Percentiles rank a stretch among this genome's conserved stretches.
phyloP scores from a whole-genome alignment of 2,888 invertebrate species.

The Mimachlamys varia region DNA sequence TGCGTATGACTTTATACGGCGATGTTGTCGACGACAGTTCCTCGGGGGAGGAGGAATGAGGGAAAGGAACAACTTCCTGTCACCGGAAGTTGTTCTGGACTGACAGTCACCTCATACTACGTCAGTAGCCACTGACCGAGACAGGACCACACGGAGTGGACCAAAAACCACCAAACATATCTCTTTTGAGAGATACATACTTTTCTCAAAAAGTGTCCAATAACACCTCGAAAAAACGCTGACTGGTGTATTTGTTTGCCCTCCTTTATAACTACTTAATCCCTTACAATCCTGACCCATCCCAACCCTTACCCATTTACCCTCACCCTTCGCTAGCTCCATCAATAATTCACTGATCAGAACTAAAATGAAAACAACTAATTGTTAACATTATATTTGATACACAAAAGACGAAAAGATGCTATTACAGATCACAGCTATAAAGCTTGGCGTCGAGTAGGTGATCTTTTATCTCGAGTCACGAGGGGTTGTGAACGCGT shows the following conservation, averaged over 20 bases:
- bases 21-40: slow-evolving; percentile 41
- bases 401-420: no score
- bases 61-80: background rate
- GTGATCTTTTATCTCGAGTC: no score
- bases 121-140: background rate
- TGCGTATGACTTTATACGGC: slow-evolving; percentile 53
- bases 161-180: background rate
- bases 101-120: background rate
- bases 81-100: background rate
- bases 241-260: background rate
- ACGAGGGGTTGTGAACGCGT: no score
- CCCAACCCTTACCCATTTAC: background rate
- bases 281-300: background rate
- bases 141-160: background rate
- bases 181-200: background rate
- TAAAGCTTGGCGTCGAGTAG: no score
- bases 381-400: no score
- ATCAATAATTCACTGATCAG: no score
- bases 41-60: slow-evolving; percentile 33
- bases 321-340: background rate
- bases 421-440: no score
- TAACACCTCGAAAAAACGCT: background rate
- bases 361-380: no score
- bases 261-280: background rate
- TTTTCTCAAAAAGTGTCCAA: background rate